These are phyloP conservation scores for Eupithecia insigniata DNA, from an alignment of 2,888 invertebrate genomes.

Conservation along the genomic window DNA sequence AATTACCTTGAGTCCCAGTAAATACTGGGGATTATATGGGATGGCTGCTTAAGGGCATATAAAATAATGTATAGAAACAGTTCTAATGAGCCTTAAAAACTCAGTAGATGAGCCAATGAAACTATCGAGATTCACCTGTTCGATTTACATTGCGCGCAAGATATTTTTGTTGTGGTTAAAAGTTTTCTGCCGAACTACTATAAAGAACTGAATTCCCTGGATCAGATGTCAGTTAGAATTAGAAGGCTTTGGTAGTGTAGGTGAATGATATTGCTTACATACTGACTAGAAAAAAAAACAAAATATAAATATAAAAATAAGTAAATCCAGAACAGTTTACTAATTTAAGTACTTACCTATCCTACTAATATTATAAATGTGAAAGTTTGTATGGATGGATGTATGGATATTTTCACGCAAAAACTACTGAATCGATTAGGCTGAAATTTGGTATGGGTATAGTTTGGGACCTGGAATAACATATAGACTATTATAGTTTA, in stretches of 20 bases:
- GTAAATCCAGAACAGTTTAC: too few relatives aligned
- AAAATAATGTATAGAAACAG: neutral
- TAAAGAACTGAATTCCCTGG: neutral
- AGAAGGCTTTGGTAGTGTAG: neutral
- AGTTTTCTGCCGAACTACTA: neutral
- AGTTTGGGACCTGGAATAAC: too few relatives aligned
- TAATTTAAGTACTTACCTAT: too few relatives aligned
- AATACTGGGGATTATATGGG: constrained; percentile 35
- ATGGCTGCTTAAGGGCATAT: constrained; percentile 10
- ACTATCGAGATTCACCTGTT: neutral
- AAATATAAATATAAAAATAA: too few relatives aligned
- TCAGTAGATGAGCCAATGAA: neutral
- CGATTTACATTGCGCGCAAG: neutral
- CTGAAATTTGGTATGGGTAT: too few relatives aligned
- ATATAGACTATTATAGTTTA: too few relatives aligned
- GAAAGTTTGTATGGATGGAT: too few relatives aligned
- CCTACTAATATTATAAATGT: too few relatives aligned
- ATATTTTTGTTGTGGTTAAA: neutral
- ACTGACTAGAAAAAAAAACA: neutral
- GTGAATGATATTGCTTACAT: neutral
- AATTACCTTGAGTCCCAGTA: constrained; percentile 41
- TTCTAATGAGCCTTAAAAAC: neutral
- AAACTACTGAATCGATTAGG: too few relatives aligned
- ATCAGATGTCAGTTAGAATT: neutral
- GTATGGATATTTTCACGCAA: too few relatives aligned